Base-by-base conservation (phyloP, 2,797 vertebrate genomes). In the Sebastes trivittatus region DNA sequence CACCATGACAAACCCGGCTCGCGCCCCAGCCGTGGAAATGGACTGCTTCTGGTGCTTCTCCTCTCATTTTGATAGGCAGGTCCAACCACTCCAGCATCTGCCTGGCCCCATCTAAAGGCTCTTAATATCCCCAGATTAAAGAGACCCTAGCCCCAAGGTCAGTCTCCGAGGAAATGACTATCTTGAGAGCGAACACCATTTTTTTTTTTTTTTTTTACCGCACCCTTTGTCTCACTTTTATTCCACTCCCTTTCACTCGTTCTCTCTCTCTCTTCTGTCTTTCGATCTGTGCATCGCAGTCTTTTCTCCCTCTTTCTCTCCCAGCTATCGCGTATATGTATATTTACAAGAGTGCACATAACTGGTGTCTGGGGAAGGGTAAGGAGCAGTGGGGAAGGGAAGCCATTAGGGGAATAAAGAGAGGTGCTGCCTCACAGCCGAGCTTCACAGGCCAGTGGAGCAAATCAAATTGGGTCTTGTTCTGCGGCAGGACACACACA, bases 401-500 rank as follows among this genome's bases (percentile, higher is more conserved):
- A 96, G 95, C 97, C 97, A 96, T 97, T 97, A 97, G 94, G 96
- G 96, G 93, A 98, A 97, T 97, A 97, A 96, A 97, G 96, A 97
- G 96, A 97, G 96, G 97, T 96, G 96, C 96, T 95, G 96, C 95
- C 96, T 97, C 96, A 96, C 89, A 93, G 92, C 89, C 95, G 93
- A 95, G 96, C 96, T 98, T 99, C 97, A 98, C 98, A 98, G 96
- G 96, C 96, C 97, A 98, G 88, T 97, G 97, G 97, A 98, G 97
- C 97, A 97, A 96, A 97, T 97, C 97, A 98, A 98, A 98, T 97
- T 98, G 97, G 96, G 97, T 98, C 94, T 97, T 98, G 97, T 98
- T 94, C 94, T 91, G 90, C 36, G 29, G 91, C 76, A 86, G 87
- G 81, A 72, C 62, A 65, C 72, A 60, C 75, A 65, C 34, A 55